Evolutionary conservation across 2,797 vertebrate species (phyloP).

Genomic region (Spinibarbus caldwelli): DNA sequence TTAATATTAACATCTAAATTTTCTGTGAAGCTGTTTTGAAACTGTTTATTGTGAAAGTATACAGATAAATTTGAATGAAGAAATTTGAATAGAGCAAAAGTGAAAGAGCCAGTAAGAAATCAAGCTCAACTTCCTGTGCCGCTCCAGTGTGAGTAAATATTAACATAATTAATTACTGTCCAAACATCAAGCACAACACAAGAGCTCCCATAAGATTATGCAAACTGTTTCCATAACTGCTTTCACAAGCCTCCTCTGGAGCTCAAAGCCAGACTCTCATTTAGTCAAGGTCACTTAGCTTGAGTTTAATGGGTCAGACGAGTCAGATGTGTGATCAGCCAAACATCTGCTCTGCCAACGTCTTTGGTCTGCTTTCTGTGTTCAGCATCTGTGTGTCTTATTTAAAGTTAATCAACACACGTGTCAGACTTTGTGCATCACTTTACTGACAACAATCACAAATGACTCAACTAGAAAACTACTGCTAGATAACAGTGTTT

Average conservation of each 20-base stretch:
- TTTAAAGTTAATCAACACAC: background rate
- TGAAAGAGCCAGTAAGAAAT: constrained; percentile 73
- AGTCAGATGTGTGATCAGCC: background rate
- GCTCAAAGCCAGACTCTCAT: constrained; percentile 48
- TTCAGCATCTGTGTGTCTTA: background rate
- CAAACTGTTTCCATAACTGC: constrained; percentile 46
- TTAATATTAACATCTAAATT: background rate
- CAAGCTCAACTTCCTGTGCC: constrained; percentile 58
- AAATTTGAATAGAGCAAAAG: constrained; percentile 64
- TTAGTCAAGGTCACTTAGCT: constrained; percentile 72
- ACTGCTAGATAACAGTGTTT: background rate
- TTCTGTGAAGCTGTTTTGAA: background rate
- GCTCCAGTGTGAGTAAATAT: constrained; percentile 73
- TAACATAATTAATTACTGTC: constrained; percentile 78
- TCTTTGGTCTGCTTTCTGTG: background rate
- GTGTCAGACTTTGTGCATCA: background rate
- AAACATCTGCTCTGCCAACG: background rate
- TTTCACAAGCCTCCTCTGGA: constrained; percentile 41
- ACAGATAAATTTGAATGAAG: constrained; percentile 12
- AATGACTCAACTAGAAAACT: background rate
- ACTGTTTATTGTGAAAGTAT: background rate
- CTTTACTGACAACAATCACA: background rate
- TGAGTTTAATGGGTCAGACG: constrained; percentile 52
- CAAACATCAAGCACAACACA: constrained; percentile 70
- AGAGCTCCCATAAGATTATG: constrained; percentile 67